Conservation (phyloP, 2,797 vertebrate genomes). For the Amblyopsis hoosieri region DNA sequence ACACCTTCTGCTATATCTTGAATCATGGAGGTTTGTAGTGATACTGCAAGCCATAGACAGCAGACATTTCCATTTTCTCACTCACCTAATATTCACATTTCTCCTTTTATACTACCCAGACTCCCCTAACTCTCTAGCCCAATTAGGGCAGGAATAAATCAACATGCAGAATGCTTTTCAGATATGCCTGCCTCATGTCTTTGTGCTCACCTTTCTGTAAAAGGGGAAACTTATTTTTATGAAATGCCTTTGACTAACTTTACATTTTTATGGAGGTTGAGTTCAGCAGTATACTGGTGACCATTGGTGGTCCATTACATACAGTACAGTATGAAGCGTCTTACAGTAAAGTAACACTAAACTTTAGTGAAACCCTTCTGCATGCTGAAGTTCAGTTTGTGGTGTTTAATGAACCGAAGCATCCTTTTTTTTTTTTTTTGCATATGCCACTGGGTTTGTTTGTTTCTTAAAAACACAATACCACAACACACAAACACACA, state of each 20-base stretch:
- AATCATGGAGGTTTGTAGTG: background rate
- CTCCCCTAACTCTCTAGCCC: slow-evolving; percentile 49
- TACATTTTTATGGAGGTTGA: background rate
- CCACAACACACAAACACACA: too few species aligned
- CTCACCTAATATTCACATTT: slow-evolving; percentile 18
- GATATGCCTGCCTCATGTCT: slow-evolving; percentile 42
- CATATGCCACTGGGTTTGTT: too few species aligned
- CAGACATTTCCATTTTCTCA: background rate
- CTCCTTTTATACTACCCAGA: slow-evolving; percentile 50
- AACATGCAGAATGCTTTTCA: slow-evolving; percentile 48
- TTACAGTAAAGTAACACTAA: slow-evolving; percentile 12
- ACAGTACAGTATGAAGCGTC: slow-evolving; percentile 9
- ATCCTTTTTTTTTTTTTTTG: too few species aligned
- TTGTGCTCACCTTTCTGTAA: slow-evolving; percentile 24
- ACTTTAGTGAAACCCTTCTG: too few species aligned
- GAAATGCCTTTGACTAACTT: background rate
- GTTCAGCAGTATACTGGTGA: too few species aligned
- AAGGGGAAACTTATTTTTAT: slow-evolving; percentile 10
- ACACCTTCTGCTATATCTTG: slow-evolving; percentile 41
- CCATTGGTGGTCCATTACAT: too few species aligned
- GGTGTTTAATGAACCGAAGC: too few species aligned
- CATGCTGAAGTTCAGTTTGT: too few species aligned
- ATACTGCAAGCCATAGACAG: too few species aligned
- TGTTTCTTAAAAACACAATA: too few species aligned
- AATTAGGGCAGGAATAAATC: slow-evolving; percentile 66